Base-by-base conservation (phyloP, 2,113 vertebrate genomes). In the Spea bombifrons region DNA sequence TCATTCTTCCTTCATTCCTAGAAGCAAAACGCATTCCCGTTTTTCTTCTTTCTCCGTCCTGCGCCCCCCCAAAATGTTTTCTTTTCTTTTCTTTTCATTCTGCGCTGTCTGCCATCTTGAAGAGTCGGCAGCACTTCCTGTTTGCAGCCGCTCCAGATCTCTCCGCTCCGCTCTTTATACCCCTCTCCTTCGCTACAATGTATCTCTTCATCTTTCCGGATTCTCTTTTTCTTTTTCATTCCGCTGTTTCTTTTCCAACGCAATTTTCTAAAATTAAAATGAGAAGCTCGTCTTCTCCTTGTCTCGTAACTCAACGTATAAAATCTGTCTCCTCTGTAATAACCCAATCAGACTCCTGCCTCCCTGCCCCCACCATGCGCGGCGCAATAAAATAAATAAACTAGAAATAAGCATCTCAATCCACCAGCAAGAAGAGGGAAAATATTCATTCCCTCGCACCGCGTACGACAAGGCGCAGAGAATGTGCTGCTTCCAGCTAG, bases 401-500 rank as follows among this genome's bases (percentile, higher is more conserved):
- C 8, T 12, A 17, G 61, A 30, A 64, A 64, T 64, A 64, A 59
- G 16, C 30, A 59, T 57, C 43, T 13, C 49, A 12, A 6, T 55
- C 16, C 49, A 52, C 48, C 73, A 8, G 30, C 12, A 45, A 43
- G 9, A 52, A 52, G 46, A 44, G 10, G 17, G 7, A 53, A 30
- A 50, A 43, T 61, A 76, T 69, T 69, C n/a, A 61, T 59, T 61
- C 43, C 65, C 43, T 30, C 5, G 10, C 52, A 70, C 30, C 5
- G 12, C 17, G 17, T 17, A 57, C 59, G 52, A 76, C 43, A 59
- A 68, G 65, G 69, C 47, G 45, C 59, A 63, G 57, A 16, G 49
- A 17, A 5, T 43, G 46, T 69, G 52, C 47, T 4, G 75, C 75
- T 76, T 76, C 65, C n/a, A 59, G 75, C 75, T 46, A 61, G 16